phyloP scores from a whole-genome alignment of 92 coral and sea anemone genomes.

The Phenganax marumi region DNA sequence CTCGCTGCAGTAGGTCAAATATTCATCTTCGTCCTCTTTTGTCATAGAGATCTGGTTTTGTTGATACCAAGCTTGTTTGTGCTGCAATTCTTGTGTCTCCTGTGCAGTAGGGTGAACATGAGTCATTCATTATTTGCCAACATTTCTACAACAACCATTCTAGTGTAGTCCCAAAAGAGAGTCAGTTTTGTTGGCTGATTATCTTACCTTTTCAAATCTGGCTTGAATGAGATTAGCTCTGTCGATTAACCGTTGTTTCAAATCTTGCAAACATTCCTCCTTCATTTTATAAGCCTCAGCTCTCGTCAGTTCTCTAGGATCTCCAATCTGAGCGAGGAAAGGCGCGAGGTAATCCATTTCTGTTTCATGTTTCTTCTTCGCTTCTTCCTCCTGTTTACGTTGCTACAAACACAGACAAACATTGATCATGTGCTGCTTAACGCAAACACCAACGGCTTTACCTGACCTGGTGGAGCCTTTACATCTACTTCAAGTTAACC shows the following conservation, averaged over 20 bases:
- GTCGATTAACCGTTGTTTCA: constrained; percentile 91
- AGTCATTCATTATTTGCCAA: background rate
- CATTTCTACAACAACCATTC: background rate
- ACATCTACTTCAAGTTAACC: background rate
- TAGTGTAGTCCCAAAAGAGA: background rate
- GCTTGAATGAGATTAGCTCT: constrained; percentile 98
- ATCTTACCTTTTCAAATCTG: constrained; percentile 89
- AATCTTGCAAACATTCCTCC: constrained; percentile 98
- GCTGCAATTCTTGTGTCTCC: constrained; percentile 98
- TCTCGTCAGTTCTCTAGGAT: constrained; percentile 78
- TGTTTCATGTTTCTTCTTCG: constrained; percentile 93
- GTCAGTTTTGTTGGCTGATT: background rate
- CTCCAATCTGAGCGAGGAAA: constrained; percentile 98
- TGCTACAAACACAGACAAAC: constrained; percentile 53
- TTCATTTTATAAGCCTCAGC: constrained; percentile 90
- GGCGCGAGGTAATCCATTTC: constrained; percentile 97
- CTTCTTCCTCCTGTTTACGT: constrained; percentile 90
- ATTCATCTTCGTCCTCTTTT: constrained; percentile 97
- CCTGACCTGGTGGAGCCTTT: too few relatives aligned
- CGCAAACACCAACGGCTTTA: background rate
- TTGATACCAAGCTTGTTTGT: constrained; percentile 97
- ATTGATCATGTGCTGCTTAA: background rate
- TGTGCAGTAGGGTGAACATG: constrained; percentile 24
- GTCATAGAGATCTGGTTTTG: constrained; percentile 98
- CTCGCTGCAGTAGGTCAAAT: constrained; percentile 92